A percentile compares a stretch with the other conserved stretches of the same genome.
Evolutionary conservation across 92 coral and sea anemone species (phyloP).

Genomic region (Galaxea fascicularis): DNA sequence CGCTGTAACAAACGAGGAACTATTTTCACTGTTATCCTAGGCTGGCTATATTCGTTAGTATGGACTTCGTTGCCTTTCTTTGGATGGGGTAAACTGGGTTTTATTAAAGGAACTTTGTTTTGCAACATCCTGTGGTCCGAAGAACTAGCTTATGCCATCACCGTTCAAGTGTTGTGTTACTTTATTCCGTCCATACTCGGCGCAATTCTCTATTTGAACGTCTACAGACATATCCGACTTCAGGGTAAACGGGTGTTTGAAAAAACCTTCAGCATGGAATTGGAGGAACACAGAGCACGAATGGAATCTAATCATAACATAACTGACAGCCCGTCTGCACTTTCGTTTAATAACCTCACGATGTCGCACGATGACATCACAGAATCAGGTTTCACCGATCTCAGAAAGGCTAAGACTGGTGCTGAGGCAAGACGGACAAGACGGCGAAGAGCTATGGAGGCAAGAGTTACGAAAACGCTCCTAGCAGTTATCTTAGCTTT

Average conservation of each 20-base stretch:
- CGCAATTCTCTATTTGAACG: constrained; percentile 69
- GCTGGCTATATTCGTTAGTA: constrained; percentile 79
- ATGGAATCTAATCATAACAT: constrained; percentile 7
- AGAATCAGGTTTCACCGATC: constrained; percentile 10
- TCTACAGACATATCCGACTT: constrained; percentile 75
- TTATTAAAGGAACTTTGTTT: constrained; percentile 83
- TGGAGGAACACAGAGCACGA: neutral
- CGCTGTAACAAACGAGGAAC: constrained; percentile 79
- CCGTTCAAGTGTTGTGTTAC: constrained; percentile 82
- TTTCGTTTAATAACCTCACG: constrained; percentile 25
- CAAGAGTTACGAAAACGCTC: constrained; percentile 88
- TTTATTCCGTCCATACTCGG: constrained; percentile 83
- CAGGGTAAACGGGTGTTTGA: constrained; percentile 67
- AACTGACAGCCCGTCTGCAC: neutral
- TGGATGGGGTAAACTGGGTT: constrained; percentile 97
- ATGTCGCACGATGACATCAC: constrained; percentile 19
- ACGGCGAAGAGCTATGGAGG: constrained; percentile 76
- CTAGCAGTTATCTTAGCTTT: constrained; percentile 90
- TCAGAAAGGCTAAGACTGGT: constrained; percentile 9
- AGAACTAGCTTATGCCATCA: constrained; percentile 75
- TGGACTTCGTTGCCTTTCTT: constrained; percentile 94
- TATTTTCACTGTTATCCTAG: constrained; percentile 62
- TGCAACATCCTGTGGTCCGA: constrained; percentile 92
- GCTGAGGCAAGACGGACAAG: constrained; percentile 49
- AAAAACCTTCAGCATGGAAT: constrained; percentile 19